Percentiles rank a stretch among this genome's conserved stretches.
These are phyloP conservation scores for Ceramica pisi DNA, from an alignment of 2,888 invertebrate species.

Conservation along the genomic window DNA sequence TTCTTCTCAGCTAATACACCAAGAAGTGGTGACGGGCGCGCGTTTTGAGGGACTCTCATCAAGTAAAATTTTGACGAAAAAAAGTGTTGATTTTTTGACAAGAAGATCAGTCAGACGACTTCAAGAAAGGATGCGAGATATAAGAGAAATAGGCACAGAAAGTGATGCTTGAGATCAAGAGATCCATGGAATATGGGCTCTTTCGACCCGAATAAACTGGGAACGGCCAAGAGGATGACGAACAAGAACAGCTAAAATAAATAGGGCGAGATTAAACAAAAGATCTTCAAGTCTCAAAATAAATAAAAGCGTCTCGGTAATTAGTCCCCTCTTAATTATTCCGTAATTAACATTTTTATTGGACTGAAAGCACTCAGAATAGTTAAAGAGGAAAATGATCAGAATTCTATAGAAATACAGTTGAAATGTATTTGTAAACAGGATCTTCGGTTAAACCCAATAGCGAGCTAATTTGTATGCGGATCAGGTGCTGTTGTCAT, in stretches of 20 bases:
- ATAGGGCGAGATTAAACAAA: slow-evolving; percentile 21
- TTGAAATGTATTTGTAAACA: slow-evolving; percentile 43
- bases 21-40: too few relatives aligned
- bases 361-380: slow-evolving; percentile 28
- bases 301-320: slow-evolving; percentile 38
- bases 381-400: slow-evolving; percentile 31
- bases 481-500: slow-evolving; percentile 46
- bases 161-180: neutral
- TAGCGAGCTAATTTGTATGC: slow-evolving; percentile 56
- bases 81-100: neutral
- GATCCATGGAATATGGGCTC: neutral
- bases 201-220: neutral
- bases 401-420: slow-evolving; percentile 46
- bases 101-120: neutral
- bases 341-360: slow-evolving; percentile 52
- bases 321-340: slow-evolving; percentile 37
- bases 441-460: slow-evolving; percentile 44
- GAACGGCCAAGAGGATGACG: neutral
- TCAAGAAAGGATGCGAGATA: neutral
- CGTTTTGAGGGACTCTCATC: too few relatives aligned
- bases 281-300: slow-evolving; percentile 23
- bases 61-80: too few relatives aligned
- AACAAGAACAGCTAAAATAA: slow-evolving; percentile 20
- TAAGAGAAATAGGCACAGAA: neutral
- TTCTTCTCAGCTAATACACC: too few relatives aligned